phyloP scores from a whole-genome alignment of 2,888 invertebrate species.

The Hypomecis atomaria region DNA sequence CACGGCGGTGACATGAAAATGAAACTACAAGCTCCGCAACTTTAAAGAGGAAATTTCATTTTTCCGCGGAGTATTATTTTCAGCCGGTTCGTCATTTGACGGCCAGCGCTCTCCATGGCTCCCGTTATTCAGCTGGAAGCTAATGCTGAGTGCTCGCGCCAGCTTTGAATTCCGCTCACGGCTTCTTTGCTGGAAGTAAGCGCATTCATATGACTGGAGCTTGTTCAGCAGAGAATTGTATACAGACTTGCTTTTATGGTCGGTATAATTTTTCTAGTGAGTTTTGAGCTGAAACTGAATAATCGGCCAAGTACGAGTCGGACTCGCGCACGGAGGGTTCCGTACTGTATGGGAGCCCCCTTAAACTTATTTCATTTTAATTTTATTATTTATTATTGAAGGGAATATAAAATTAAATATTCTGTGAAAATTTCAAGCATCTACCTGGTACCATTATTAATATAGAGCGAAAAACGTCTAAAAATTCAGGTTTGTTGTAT shows the following conservation, averaged over 20 bases:
- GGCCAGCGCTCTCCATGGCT: constrained; percentile 33
- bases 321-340: too few species aligned
- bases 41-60: constrained; percentile 23
- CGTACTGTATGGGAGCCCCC: too few species aligned
- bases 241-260: not conserved
- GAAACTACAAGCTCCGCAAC: constrained; percentile 17
- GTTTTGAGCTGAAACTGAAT: too few species aligned
- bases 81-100: constrained; percentile 28
- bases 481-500: too few species aligned
- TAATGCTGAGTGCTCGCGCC: constrained; percentile 56
- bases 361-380: too few species aligned
- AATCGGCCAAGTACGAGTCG: too few species aligned
- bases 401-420: too few species aligned
- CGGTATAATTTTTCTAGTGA: not conserved
- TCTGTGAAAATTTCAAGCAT: too few species aligned
- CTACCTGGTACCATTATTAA: too few species aligned
- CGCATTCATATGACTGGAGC: constrained; percentile 27
- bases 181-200: constrained; percentile 35
- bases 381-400: too few species aligned
- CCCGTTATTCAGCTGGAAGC: constrained; percentile 53
- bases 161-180: constrained; percentile 44
- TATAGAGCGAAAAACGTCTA: too few species aligned
- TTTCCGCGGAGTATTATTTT: constrained; percentile 16
- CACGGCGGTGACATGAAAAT: constrained; percentile 5
- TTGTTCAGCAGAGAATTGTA: not conserved